These are phyloP conservation scores for Myotis pilosus DNA, from an alignment of 2,797 vertebrate genomes.

Conservation along the genomic window DNA sequence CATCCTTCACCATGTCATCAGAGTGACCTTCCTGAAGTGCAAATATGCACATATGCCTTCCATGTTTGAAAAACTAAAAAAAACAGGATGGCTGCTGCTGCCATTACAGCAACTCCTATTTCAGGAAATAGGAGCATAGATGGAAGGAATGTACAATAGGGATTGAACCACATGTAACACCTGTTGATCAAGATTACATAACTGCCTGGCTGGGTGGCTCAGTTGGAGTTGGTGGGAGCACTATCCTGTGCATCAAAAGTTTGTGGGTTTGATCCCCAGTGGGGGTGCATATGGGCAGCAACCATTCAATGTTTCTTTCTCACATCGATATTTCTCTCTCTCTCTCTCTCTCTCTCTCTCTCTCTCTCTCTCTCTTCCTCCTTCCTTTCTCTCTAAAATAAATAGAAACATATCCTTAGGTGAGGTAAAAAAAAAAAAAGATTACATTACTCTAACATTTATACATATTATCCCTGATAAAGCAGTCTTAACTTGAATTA, in stretches of 20 bases:
- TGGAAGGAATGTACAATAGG: neutral
- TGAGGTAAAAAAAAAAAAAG: neutral
- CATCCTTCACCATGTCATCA: neutral
- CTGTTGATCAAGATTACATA: neutral
- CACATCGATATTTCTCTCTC: neutral
- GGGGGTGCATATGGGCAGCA: neutral
- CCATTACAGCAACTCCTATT: neutral
- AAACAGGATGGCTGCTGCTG: neutral
- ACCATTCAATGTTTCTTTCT: neutral
- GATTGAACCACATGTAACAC: neutral
- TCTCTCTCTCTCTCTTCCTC: no score
- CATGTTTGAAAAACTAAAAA: neutral
- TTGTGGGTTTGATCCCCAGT: neutral
- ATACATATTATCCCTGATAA: neutral
- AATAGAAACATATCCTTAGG: neutral
- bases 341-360: neutral
- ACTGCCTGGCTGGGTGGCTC: neutral
- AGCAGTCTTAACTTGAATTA: neutral
- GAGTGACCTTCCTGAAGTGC: neutral
- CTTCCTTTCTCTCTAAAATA: neutral
- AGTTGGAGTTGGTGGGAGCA: neutral
- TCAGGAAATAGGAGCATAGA: neutral
- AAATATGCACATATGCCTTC: neutral
- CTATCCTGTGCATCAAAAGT: neutral
- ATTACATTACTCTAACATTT: neutral